Conservation (phyloP, 2,888 invertebrate species). For the Diaprepes abbreviatus region DNA sequence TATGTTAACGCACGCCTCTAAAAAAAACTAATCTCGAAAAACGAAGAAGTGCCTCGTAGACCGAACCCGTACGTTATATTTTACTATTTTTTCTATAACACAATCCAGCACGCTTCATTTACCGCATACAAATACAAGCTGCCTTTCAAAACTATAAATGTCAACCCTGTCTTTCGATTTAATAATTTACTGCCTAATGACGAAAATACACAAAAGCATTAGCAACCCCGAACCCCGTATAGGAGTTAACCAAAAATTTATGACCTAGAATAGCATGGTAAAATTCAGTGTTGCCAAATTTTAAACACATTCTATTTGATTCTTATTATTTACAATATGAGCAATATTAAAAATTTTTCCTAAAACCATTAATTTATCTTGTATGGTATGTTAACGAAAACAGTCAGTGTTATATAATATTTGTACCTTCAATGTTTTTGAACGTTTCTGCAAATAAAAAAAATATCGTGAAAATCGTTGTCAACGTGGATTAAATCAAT, state of each 20-base stretch:
- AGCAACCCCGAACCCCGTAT: background rate
- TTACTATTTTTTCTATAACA: background rate
- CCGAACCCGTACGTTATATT: background rate
- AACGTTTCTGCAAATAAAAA: too few species aligned
- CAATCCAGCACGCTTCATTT: background rate
- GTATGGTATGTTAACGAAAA: too few species aligned
- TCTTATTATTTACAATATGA: too few species aligned
- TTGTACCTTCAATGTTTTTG: too few species aligned
- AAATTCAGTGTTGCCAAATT: conserved; percentile 3
- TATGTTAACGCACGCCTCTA: background rate
- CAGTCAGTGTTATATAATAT: too few species aligned
- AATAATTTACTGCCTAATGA: conserved; percentile 34
- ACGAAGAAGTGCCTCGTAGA: background rate
- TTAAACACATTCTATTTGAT: too few species aligned
- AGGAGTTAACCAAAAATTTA: conserved; percentile 19
- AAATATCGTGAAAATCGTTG: too few species aligned
- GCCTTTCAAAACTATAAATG: conserved; percentile 14
- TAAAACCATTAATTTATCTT: too few species aligned
- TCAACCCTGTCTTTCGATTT: conserved; percentile 12
- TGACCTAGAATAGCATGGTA: conserved; percentile 1
- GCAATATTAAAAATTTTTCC: too few species aligned
- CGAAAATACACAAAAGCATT: conserved; percentile 20
- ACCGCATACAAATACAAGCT: background rate
- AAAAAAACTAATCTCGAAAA: background rate
- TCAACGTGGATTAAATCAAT: too few species aligned